Evolutionary conservation across 2,113 vertebrate species (phyloP), one percentile per base, ranked within the genome.

Genomic region (Hirundichthys speculiger): DNA sequence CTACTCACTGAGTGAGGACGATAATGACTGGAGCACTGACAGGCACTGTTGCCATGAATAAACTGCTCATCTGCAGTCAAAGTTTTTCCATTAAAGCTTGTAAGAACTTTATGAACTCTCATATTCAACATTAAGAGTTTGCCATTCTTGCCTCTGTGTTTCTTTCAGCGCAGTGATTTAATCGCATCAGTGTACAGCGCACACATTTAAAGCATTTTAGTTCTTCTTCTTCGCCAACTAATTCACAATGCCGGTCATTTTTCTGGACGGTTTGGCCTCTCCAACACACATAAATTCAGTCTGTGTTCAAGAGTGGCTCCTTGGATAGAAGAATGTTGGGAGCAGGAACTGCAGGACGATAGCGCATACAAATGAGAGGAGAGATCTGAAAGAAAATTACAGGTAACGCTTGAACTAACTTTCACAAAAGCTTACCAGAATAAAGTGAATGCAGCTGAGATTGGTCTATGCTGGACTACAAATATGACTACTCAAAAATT

Each of bases 1-100:
- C 38, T 64, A 60, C 60, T 41, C 66, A 78, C 82, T 88, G 85
- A 47, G 24, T 22, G 64, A 25, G 13, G 20, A 64, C 1, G 82
- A 81, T 82, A 85, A 49, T 60, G 64, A 48, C 57, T 24, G 38
- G 34, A 46, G 59, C 22, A 18, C 34, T 1, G 6, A 20, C 41
- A 43, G 30, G 45, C 0, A 1, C 27, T 18, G 1, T 7, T 18
- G 77, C 67, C 60, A 81, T 75, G 79, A 78, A 58, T 80, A 68
- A 52, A 74, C 30, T 55, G 24, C 24, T 63, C 39, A 51, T 65
- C 61, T 53, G 64, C 40, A 55, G 22, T 15, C 0, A 53, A 63
- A 64, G 63, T 64, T 20, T 40, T 13, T 0, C n/a, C 24, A 25
- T 55, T 43, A 1, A 56, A 82, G 84, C 61, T 76, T 65, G 10